Conservation (phyloP, 2,113 vertebrate genomes). For the Coturnix japonica region DNA sequence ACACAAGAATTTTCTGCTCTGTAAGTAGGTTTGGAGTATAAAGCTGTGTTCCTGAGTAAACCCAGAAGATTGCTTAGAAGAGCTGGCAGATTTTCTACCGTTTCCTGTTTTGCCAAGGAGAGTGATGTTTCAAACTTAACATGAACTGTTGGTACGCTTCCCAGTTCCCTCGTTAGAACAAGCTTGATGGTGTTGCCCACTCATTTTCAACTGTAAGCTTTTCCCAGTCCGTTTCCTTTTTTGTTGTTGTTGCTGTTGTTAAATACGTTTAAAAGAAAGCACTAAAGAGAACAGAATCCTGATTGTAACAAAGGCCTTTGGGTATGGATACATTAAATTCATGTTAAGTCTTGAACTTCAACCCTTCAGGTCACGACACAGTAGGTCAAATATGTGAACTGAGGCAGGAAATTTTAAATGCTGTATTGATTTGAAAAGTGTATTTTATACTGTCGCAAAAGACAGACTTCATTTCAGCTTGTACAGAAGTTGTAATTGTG, state of each 20-base stretch:
- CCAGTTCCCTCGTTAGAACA: background rate
- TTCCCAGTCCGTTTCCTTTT: background rate
- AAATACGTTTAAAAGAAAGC: constrained; percentile 4
- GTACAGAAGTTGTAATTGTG: background rate
- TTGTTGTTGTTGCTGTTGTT: background rate
- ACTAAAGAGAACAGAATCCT: background rate
- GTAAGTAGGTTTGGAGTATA: background rate
- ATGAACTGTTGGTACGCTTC: background rate
- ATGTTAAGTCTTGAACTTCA: background rate
- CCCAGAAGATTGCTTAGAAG: background rate
- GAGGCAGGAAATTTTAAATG: background rate
- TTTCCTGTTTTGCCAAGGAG: background rate
- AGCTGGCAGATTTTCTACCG: background rate
- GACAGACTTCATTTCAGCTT: background rate
- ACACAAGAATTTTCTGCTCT: background rate
- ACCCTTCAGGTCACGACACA: background rate
- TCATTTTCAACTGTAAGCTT: background rate
- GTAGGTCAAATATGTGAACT: background rate
- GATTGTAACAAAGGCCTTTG: background rate
- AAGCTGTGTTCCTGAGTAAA: background rate
- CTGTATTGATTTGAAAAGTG: background rate
- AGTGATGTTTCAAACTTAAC: constrained; percentile 7
- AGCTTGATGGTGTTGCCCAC: background rate
- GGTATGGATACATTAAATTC: background rate
- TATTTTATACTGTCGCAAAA: constrained; percentile 13